Base-by-base conservation (phyloP, 1,140 invertebrate genomes). In the Drosophila seguyi region DNA sequence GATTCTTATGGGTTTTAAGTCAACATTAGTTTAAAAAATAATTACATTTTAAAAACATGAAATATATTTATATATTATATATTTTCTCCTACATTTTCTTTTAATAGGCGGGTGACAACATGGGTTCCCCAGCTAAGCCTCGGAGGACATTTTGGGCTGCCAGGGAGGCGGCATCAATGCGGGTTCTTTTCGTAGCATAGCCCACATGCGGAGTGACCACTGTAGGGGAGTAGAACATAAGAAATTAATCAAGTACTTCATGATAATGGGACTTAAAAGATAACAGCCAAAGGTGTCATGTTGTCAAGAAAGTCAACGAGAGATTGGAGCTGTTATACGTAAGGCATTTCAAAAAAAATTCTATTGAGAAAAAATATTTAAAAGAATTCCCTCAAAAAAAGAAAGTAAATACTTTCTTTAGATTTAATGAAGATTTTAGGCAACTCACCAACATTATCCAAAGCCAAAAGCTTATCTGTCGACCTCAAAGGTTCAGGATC, bases 401-500 rank as follows among this genome's bases (percentile, higher is more conserved):
- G 25, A 2, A 31, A 10, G 0, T n/a, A 39, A 6, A 16, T 1
- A 6, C n/a, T 18, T 41, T 18, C 39, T 41, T 4, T 6, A 42
- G 2, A 18, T 42, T 42, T 11, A 11, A 20, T 18, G 2, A 11
- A 5, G 41, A 11, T 20, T 20, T 20, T 13, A 13, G 5, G 2
- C 11, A 44, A 93, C 94, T 94, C 82, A 97, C 96, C 96, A 95
- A 94, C 93, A 93, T 99, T 99, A 47, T 95, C 93, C 16, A 99
- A 91, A 53, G 94, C 95, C 11, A 98, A 93, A 13, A 99, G 94
- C 59, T 96, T 95, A 93, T 95, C 95, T 82, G 97, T 95, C 0
- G 95, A 81, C 14, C 97, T 96, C 25, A 99, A 93, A 5, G 98
- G 98, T 93, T 99, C 98, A 0, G 98, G 98, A 50, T 95, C 96